Base-by-base conservation (phyloP, 2,113 vertebrate species). In the Cryptomyrus ogoouensis region DNA sequence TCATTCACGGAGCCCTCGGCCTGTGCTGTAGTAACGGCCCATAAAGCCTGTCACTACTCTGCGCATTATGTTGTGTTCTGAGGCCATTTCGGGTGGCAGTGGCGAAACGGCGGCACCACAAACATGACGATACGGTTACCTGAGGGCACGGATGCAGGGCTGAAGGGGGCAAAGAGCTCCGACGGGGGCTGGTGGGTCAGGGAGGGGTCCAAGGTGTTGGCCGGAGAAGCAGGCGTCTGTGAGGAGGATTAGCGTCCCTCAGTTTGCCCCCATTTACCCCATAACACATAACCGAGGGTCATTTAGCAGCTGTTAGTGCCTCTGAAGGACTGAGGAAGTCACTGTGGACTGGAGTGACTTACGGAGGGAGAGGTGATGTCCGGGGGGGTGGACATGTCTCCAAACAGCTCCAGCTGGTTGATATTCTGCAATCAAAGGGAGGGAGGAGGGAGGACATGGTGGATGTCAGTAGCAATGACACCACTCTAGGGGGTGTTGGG, bases 321-420 rank as follows among this genome's bases (percentile, higher is more conserved):
- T n/a, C 27, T 13, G 24, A 56, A 58, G 19, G 66, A 0, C 35
- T 83, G 19, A 24, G 5, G 62, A 44, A 19, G 49, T 80, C 39
- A 5, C 15, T 4, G 24, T 53, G 47, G 5, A 35, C 27, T 35
- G 17, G 70, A 83, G 10, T 47, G 91, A 94, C 95, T 96, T 94
- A 98, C 98, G 90, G 96, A 98, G 96, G 95, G 98, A 96, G 95
- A 97, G 93, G 96, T 97, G 96, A 97, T 95, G 93, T 98, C 97
- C 90, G 98, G 98, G 94, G 98, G 98, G 93, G 98, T 99, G 92
- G 98, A 99, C 98, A 99, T 99, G 95, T 99, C 98, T 90, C 98
- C 98, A 93, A 99, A 99, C 95, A 99, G 96, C 95, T 99, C 98
- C 96, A 99, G 97, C 96, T 99, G 98, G 96, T 97, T 98, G 96